Evolutionary conservation across 2,797 vertebrate genomes (phyloP), one percentile per base, ranked within the genome.

Genomic region (Hippocampus kuda): DNA sequence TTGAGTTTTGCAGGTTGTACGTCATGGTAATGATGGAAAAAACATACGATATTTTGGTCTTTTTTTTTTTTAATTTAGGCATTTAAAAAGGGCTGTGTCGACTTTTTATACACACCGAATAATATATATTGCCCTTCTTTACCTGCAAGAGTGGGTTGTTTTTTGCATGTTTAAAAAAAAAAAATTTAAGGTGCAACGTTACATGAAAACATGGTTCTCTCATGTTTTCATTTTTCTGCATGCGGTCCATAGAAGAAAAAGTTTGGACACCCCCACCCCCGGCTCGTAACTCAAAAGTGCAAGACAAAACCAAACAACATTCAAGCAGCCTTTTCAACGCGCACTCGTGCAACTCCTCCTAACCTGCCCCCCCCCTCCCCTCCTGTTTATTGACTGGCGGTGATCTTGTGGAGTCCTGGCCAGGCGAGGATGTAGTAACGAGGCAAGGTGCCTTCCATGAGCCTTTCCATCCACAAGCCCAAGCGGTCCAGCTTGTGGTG

Each of bases 391-490:
- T 92, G 92, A 75, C 69, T 81, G 56, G 87, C 69, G 0, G 88
- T 89, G 78, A 92, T 93, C 75, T 89, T 92, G 89, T 98, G 93
- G 65, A 98, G 90, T 1, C 93, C 88, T 0, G 96, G 96, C 97
- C 96, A 99, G 0, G 93, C 90, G 0, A 95, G 94, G 78, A 98
- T 92, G 60, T 98, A 98, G 85, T 94, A 96, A 68, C 96, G 93
- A 51, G 95, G 95, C 79, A 98, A 78, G 44, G 96, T 97, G 24
- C 97, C 96, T 74, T 99, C 97, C 79, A 98, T 87, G 24, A 99
- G 93, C 68, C 93, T 90, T 74, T 99, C 96, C 96, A 99, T 98
- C 97, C 97, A 99, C 54, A 98, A 78, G 13, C 94, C 95, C 38
- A 99, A 86, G 67, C 93, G 94, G 88, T 94, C 93, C 78, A 99